Base-by-base conservation (phyloP, 1,140 invertebrate genomes). In the Brachionus rubens region DNA sequence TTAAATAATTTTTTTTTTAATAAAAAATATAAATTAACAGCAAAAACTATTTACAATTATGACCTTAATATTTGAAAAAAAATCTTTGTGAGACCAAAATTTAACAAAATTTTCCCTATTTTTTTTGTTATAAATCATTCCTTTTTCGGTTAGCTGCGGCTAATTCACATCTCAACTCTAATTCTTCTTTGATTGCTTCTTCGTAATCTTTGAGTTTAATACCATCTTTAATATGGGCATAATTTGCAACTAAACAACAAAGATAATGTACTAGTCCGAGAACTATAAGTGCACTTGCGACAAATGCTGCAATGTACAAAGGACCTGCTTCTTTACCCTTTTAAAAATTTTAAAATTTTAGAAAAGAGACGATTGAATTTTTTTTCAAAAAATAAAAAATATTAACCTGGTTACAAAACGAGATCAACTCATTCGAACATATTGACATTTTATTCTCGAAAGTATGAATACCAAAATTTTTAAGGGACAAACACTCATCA, bases 151-250 rank as follows among this genome's bases (percentile, higher is more conserved):
- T 65, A 24, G 59, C 59, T 19, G 59, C 59, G 4, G 59, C 59
- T 43, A 65, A 21, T 65, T 65, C 59, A 65, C 59, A 65, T 65
- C 68, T 48, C 50, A 72, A 54, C 28, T 75, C 72, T 1, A 75
- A n/a, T 46, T 75, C 72, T 41, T 54, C 54, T 54, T 54, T 54
- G 19, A 75, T 75, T 54, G 72, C 72, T 7, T 75, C 72, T 19
- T 75, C 72, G 14, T 75, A 75, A 40, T 75, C 72, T 47, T 41
- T 54, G 1, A 75, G 30, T 30, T 75, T 75, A n/a, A 54, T 46
- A 28, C 72, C 72, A 59, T 54, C 72, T 59, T 59, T 75, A 26
- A 75, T 75, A 26, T 75, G 72, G 21, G 72, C 72, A 47, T 75
- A 75, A 28, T 75, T 75, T 7, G 72, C 72, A 54, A 75, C 72